Conservation (phyloP, 2,797 vertebrate genomes). For the Echeneis naucrates region DNA sequence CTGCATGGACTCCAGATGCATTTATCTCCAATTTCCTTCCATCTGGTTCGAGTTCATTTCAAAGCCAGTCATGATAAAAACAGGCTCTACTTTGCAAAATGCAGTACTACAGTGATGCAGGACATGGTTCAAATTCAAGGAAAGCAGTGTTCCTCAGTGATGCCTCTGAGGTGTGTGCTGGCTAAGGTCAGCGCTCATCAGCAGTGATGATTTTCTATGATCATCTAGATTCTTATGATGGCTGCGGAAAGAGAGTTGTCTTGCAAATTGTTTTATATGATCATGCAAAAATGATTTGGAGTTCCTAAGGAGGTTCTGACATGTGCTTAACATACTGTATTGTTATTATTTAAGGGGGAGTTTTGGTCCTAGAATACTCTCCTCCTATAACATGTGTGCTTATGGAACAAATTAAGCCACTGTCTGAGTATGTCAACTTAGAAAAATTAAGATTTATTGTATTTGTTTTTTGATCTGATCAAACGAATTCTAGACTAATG, state of each 20-base stretch:
- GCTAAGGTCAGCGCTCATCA: constrained; percentile 39
- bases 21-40: constrained; percentile 83
- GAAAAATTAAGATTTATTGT: constrained; percentile 16
- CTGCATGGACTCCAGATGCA: constrained; percentile 74
- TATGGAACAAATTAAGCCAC: constrained; percentile 2
- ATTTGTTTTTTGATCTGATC: constrained; percentile 1
- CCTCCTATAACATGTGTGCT: constrained; percentile 14
- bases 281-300: not conserved
- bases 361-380: constrained; percentile 22
- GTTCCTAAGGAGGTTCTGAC: constrained; percentile 39
- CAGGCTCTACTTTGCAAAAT: constrained; percentile 69
- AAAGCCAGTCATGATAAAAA: constrained; percentile 81
- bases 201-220: constrained; percentile 36
- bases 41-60: constrained; percentile 84
- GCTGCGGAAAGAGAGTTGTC: constrained; percentile 14
- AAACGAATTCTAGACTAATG: not conserved
- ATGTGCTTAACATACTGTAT: constrained; percentile 50
- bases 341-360: constrained; percentile 2
- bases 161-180: constrained; percentile 41
- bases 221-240: constrained; percentile 22
- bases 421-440: not conserved
- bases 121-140: constrained; percentile 48
- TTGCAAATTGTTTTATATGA: constrained; percentile 23
- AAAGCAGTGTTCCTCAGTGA: constrained; percentile 10
- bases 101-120: constrained; percentile 43